phyloP scores from a whole-genome alignment of 1,140 invertebrate genomes.

The Meloidogyne floridensis region DNA sequence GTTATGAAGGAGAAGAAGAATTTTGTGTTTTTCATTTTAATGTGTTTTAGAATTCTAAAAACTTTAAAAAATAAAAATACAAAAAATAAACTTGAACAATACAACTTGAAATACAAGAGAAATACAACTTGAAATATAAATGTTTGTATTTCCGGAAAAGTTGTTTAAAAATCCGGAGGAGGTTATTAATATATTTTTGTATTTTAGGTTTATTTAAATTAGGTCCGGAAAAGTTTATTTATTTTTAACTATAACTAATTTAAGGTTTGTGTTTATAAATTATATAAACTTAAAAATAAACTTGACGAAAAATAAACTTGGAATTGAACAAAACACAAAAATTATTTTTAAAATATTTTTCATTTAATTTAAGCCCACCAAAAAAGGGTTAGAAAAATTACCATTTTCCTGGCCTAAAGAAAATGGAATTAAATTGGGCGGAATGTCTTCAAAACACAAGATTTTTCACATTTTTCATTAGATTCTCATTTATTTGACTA shows the following conservation, averaged over 20 bases:
- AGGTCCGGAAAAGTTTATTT: no score
- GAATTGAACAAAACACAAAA: not conserved
- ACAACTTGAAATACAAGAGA: not conserved
- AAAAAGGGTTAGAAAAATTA: not conserved
- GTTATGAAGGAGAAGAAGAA: not conserved
- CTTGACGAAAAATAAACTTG: not conserved
- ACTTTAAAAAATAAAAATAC: not conserved
- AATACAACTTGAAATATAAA: not conserved
- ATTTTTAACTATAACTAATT: not conserved
- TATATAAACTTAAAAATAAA: no score
- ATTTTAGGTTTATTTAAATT: no score
- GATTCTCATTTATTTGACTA: not conserved
- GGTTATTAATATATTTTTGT: no score
- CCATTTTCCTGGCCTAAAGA: not conserved
- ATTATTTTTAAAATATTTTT: not conserved
- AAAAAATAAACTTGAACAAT: not conserved
- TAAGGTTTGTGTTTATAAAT: no score
- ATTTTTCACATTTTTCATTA: not conserved
- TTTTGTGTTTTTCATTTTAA: not conserved
- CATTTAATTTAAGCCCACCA: no score
- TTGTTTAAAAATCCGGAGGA: no score
- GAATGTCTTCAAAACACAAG: not conserved
- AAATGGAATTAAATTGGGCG: not conserved
- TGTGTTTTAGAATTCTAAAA: not conserved
- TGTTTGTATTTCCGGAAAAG: no score